These are phyloP conservation scores for Corythaixoides concolor DNA, from an alignment of 2,113 vertebrate species.

Conservation along the genomic window DNA sequence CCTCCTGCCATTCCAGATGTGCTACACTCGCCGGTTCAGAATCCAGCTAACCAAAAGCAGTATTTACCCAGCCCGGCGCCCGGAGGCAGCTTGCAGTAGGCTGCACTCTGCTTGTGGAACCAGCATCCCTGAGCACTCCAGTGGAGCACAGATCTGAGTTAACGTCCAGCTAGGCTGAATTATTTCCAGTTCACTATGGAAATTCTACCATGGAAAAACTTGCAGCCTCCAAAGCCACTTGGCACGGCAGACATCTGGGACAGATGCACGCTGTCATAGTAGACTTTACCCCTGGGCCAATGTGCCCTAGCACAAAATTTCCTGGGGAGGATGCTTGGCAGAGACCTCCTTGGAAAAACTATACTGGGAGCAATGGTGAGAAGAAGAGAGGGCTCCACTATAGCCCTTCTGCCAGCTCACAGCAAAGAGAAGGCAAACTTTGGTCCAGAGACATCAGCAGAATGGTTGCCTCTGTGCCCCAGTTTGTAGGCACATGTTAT, in stretches of 20 bases:
- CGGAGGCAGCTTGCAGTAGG: background rate
- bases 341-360: background rate
- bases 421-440: background rate
- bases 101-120: background rate
- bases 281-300: background rate
- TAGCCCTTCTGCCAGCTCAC: background rate
- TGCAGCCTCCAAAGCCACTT: background rate
- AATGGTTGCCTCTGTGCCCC: background rate
- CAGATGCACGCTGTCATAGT: background rate
- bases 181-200: background rate
- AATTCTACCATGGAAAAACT: background rate
- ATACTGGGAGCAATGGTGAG: background rate
- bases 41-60: background rate
- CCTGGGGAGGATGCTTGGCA: background rate
- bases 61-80: background rate
- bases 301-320: background rate
- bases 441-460: fast-evolving
- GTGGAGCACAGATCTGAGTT: background rate
- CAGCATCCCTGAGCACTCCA: background rate
- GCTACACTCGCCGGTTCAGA: background rate
- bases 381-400: background rate
- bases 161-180: background rate
- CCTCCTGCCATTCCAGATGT: background rate
- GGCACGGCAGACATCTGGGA: background rate
- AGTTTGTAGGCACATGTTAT: background rate